Percentiles rank a stretch among this genome's conserved stretches.
These are phyloP conservation scores for Chrysochloris asiatica DNA, from an alignment of 2,113 vertebrate species.

Conservation along the genomic window DNA sequence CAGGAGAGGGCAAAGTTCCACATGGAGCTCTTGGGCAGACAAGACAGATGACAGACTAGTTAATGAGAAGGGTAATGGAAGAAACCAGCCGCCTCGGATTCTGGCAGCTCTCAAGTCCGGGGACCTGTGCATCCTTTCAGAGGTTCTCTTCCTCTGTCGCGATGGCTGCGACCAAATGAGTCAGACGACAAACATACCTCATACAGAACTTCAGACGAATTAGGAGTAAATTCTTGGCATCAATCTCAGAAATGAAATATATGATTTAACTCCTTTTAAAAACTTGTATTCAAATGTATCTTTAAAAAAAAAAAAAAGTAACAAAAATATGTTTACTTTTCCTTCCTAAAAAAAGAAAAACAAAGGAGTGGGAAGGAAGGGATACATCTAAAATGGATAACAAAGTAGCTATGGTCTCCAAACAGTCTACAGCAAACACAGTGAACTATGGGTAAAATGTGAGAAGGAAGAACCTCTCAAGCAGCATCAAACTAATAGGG, in stretches of 20 bases:
- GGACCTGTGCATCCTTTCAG: fast-evolving
- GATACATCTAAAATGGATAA: background rate
- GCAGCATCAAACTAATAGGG: background rate
- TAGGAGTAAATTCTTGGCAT: background rate
- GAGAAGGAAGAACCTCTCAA: background rate
- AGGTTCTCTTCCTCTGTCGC: background rate
- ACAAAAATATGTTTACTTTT: background rate
- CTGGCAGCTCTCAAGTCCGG: background rate
- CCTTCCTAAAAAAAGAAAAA: slow-evolving; percentile 34
- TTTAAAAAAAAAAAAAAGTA: slow-evolving; percentile 15
- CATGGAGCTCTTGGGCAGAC: background rate
- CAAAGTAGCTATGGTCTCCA: background rate
- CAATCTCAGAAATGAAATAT: background rate
- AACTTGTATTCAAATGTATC: background rate
- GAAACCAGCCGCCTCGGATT: background rate
- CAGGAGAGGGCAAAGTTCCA: background rate
- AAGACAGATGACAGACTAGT: background rate
- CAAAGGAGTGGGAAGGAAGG: background rate
- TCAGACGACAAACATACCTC: background rate
- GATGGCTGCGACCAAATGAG: background rate
- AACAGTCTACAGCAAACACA: background rate
- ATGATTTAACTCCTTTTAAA: background rate
- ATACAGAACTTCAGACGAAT: background rate
- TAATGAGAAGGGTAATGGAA: background rate
- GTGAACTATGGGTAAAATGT: background rate